Percentiles rank a stretch among this genome's conserved stretches.
Conservation (phyloP, 2,113 vertebrate genomes). For the Carassius carassius region DNA sequence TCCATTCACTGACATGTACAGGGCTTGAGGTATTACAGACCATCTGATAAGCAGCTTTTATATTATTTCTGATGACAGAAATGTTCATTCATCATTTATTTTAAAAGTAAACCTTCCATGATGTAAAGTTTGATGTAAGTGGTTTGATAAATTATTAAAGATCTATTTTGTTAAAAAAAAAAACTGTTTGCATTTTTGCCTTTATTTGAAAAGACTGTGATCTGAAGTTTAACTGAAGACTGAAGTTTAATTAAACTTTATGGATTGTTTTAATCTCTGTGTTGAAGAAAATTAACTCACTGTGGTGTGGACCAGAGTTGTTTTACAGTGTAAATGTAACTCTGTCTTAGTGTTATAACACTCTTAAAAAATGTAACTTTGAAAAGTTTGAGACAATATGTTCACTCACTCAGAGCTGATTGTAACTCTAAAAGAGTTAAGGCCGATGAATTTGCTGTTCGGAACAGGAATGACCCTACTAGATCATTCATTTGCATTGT, state of each 20-base stretch:
- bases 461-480: neutral
- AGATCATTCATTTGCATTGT: neutral
- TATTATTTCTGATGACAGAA: neutral
- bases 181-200: too few relatives aligned
- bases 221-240: too few relatives aligned
- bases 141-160: too few relatives aligned
- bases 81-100: neutral
- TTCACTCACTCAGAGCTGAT: too few relatives aligned
- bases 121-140: too few relatives aligned
- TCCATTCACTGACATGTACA: neutral
- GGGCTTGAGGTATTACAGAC: neutral
- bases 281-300: too few relatives aligned
- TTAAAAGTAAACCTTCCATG: neutral
- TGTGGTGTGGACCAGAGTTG: too few relatives aligned
- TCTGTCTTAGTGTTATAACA: too few relatives aligned
- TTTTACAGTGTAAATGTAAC: too few relatives aligned
- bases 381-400: too few relatives aligned
- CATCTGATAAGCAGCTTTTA: neutral
- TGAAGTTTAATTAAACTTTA: neutral
- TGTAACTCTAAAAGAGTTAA: neutral
- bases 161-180: too few relatives aligned
- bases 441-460: neutral
- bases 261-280: neutral
- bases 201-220: neutral
- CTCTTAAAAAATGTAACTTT: too few relatives aligned